phyloP scores from a whole-genome alignment of 2,888 invertebrate genomes.

The Creontiades dilutus region DNA sequence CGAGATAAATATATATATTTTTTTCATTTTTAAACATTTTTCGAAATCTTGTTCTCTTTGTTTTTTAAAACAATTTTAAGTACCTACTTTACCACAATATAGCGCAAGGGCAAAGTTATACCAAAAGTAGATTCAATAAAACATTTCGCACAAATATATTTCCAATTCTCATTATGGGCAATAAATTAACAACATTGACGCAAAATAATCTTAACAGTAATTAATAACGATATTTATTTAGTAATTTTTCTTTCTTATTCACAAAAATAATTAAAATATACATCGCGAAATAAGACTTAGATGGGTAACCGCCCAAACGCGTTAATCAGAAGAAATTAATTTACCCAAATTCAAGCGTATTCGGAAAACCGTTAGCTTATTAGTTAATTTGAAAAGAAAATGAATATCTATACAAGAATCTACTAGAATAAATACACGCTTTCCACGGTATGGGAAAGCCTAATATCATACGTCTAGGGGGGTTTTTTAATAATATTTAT shows the following conservation, averaged over 20 bases:
- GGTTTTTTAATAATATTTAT: background rate
- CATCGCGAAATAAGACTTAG: conserved; percentile 20
- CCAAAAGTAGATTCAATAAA: background rate
- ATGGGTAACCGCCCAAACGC: background rate
- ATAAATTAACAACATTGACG: conserved; percentile 24
- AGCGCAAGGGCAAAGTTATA: conserved; percentile 23
- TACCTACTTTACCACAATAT: conserved; percentile 19
- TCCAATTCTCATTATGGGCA: background rate
- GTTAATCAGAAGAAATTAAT: background rate
- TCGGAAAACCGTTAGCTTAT: conserved; percentile 6
- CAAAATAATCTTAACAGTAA: conserved; percentile 17
- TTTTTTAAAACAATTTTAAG: background rate
- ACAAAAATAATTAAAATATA: conserved; percentile 7
- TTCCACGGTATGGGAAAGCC: conserved; percentile 29
- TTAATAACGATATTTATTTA: background rate
- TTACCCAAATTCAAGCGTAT: conserved; percentile 24
- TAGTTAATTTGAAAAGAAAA: conserved; percentile 14
- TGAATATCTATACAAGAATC: background rate
- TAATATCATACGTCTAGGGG: background rate
- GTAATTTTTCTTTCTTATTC: background rate
- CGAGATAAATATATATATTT: background rate
- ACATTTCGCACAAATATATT: conserved; percentile 23
- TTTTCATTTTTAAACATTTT: background rate
- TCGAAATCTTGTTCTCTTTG: background rate
- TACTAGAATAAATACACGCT: background rate